Base-by-base conservation (phyloP, 2,888 invertebrate species). In the Drosophila lutescens region DNA sequence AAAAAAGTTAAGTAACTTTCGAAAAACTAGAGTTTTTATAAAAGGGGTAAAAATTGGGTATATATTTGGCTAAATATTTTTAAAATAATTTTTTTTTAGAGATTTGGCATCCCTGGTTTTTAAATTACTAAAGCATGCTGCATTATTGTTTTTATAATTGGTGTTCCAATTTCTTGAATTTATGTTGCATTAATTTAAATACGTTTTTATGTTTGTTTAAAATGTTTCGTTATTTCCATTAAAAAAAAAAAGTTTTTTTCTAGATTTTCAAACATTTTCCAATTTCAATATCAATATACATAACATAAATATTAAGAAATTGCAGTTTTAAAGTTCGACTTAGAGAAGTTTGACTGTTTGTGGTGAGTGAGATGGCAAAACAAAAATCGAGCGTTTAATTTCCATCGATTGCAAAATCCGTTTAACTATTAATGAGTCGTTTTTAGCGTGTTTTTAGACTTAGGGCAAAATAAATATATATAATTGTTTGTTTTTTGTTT, bases 391-490 rank as follows among this genome's bases (percentile, higher is more conserved):
- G 54, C 43, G 60, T 60, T 54, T 43, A 49, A 36, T 58, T 63
- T 47, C 40, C 47, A 41, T 58, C 59, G 62, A 63, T 63, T 59
- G 49, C 47, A 58, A 58, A 47, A 58, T 58, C 65, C 61, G 51
- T 51, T 44, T 65, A 51, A 61, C 50, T 60, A 61, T 61, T 60
- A 65, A 51, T 65, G 65, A 60, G 65, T 65, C 32, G 32, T 49
- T 38, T 26, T 51, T 61, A 50, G 44, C 61, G 44, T 38, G 59
- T 23, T 61, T 61, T 32, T 44, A 36, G 51, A 17, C 61, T 46
- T 65, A 60, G 32, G 44, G 43, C 51, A 30, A 60, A 60, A 65
- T 66, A 61, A 61, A 66, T 53, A 62, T 57, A 62, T 57, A 62
- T 46, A 40, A 32, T 47, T 44, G n/a, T 40, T 62, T 26, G 38